Evolutionary conservation across 1,140 invertebrate species (phyloP), one percentile per base, ranked within the genome.

Genomic region (Amyelois transitella): DNA sequence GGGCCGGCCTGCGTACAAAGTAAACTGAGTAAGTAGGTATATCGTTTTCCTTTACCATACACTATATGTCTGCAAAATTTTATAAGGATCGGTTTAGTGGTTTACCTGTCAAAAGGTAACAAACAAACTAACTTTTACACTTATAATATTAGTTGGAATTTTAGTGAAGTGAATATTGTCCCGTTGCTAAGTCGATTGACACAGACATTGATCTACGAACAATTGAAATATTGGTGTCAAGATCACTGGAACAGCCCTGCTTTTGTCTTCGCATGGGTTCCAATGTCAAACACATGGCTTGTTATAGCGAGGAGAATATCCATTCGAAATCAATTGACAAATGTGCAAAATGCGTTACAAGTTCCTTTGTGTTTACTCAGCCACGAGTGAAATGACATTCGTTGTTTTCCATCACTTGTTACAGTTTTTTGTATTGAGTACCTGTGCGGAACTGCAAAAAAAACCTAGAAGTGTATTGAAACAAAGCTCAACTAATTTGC

Each of bases 181-280:
- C 32, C 4, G 17, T 38, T 48, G 68, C 61, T 69, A 67, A 74
- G 68, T 72, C 64, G 55, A 55, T 66, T 51, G 53, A 38, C n/a
- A 38, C 8, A n/a, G 32, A 3, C 32, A 12, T 14, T 14, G 32
- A 14, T 14, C 12, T 38, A 38, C 6, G n/a, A 14, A 14, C 25
- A 12, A 32, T 74, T 62, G 66, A 53, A n/a, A 56, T 65, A 75
- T 72, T 69, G 65, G 60, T 76, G 76, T 79, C 72, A 79, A 79
- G 73, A 77, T 55, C 69, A 61, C 19, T 45, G 50, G 53, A 60
- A 57, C 51, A 43, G 51, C 58, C n/a, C 51, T 55, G 51, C 62
- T 62, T 73, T 75, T 75, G 64, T 77, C 60, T 73, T 62, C 63
- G 55, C 59, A 43, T 5, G 58, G 54, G 68, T 62, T 58, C 67